Conservation (phyloP, 2,888 invertebrate genomes). For the Operophtera brumata region DNA sequence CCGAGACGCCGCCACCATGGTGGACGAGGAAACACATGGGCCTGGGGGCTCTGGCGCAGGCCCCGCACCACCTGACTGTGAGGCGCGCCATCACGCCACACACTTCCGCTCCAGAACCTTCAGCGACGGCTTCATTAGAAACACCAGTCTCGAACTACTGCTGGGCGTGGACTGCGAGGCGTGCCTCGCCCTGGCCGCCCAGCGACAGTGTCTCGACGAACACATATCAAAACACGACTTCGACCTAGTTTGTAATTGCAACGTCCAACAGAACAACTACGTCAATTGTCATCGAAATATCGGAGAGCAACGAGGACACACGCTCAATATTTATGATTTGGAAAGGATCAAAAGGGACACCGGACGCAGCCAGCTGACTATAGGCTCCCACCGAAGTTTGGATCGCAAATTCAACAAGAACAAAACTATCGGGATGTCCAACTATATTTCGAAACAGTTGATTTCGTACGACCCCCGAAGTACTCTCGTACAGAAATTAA, state of each 20-base stretch:
- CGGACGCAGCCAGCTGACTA: slow-evolving; percentile 56
- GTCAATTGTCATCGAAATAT: slow-evolving; percentile 64
- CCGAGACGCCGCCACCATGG: slow-evolving; percentile 76
- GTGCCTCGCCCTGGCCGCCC: slow-evolving; percentile 71
- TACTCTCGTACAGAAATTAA: slow-evolving; percentile 75
- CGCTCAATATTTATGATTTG: slow-evolving; percentile 71
- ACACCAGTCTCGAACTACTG: slow-evolving; percentile 74
- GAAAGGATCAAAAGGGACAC: slow-evolving; percentile 71
- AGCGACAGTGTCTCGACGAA: slow-evolving; percentile 64
- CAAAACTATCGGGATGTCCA: slow-evolving; percentile 72
- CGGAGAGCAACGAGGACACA: slow-evolving; percentile 63
- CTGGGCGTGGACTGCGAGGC: slow-evolving; percentile 78
- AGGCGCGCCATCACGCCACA: slow-evolving; percentile 57
- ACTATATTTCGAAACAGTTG: slow-evolving; percentile 75
- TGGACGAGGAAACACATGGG: slow-evolving; percentile 59
- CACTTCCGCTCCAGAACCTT: slow-evolving; percentile 75
- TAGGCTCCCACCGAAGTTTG: slow-evolving; percentile 71
- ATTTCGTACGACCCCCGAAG: slow-evolving; percentile 75
- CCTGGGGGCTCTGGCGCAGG: slow-evolving; percentile 30
- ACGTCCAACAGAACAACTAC: slow-evolving; percentile 71
- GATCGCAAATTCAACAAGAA: slow-evolving; percentile 74
- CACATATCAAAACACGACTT: slow-evolving; percentile 68
- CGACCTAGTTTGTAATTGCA: slow-evolving; percentile 74
- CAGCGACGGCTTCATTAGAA: slow-evolving; percentile 75
- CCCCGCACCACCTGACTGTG: slow-evolving; percentile 49